Percentiles rank a stretch among this genome's conserved stretches.
Evolutionary conservation across 2,797 vertebrate species (phyloP).

Genomic region (Eurystomus glaucurus): DNA sequence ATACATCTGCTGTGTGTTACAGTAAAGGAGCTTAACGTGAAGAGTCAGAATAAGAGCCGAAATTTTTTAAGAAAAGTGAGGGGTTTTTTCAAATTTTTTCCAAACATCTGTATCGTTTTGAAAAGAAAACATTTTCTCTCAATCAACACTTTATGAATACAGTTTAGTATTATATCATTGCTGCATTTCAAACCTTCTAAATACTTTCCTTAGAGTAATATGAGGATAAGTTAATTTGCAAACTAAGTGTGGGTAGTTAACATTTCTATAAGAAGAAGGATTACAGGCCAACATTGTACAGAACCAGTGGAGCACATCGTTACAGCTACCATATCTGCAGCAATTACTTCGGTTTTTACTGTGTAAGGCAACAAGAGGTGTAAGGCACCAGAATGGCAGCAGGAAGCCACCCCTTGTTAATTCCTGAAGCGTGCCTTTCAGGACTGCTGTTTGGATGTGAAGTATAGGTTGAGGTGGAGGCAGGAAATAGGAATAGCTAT

Average conservation of each 20-base stretch:
- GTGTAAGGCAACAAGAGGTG: not conserved
- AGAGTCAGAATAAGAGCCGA: not conserved
- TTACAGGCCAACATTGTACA: not conserved
- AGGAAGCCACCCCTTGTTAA: not conserved
- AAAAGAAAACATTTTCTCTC: not conserved
- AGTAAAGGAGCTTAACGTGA: not conserved
- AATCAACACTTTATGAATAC: not conserved
- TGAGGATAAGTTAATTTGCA: not conserved
- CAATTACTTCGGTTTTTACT: not conserved
- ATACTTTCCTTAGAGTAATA: not conserved
- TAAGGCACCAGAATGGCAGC: not conserved
- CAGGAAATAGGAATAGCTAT: not conserved
- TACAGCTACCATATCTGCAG: not conserved
- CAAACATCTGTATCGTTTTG: not conserved
- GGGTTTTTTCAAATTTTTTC: not conserved
- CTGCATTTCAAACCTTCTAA: not conserved
- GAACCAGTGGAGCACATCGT: not conserved
- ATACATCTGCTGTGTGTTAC: not conserved
- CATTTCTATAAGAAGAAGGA: not conserved
- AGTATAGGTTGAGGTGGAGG: not conserved
- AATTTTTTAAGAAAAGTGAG: not conserved
- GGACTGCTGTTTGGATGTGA: not conserved
- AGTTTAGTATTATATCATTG: not conserved
- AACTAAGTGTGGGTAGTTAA: not conserved
- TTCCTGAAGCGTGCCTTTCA: not conserved